phyloP scores from a whole-genome alignment of 2,888 invertebrate genomes.

The Drosophila demipolita region DNA sequence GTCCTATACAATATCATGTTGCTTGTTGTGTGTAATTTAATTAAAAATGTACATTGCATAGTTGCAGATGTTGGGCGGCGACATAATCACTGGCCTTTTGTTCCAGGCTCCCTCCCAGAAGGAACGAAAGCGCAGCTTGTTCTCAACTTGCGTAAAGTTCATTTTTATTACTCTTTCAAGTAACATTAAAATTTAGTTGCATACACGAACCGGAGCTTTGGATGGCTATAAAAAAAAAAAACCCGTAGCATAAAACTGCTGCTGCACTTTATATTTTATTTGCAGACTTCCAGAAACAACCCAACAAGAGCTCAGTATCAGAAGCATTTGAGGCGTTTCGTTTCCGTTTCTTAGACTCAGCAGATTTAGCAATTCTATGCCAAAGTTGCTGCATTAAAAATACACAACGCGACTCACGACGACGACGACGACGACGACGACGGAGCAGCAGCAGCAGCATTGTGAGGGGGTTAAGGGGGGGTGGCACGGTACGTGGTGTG shows the following conservation, averaged over 20 bases:
- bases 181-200: slow-evolving; percentile 80
- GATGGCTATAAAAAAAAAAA: slow-evolving; percentile 60
- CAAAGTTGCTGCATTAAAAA: slow-evolving; percentile 77
- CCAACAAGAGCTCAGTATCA: slow-evolving; percentile 14
- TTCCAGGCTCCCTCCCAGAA: slow-evolving; percentile 24
- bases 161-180: slow-evolving; percentile 80
- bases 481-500: neutral
- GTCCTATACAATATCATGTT: neutral
- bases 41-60: slow-evolving; percentile 71
- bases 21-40: slow-evolving; percentile 66
- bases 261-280: slow-evolving; percentile 77
- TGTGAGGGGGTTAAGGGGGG: neutral
- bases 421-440: neutral
- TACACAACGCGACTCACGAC: slow-evolving; percentile 43
- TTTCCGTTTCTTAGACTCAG: slow-evolving; percentile 74
- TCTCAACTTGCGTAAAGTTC: slow-evolving; percentile 75
- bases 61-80: slow-evolving; percentile 41
- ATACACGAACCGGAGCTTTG: slow-evolving; percentile 33
- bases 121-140: slow-evolving; percentile 34
- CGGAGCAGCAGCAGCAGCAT: neutral
- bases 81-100: slow-evolving; percentile 47
- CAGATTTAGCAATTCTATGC: slow-evolving; percentile 79
- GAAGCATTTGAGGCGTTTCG: slow-evolving; percentile 21
- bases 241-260: slow-evolving; percentile 61
- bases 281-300: slow-evolving; percentile 43